Evolutionary conservation across 2,797 vertebrate genomes (phyloP).

Genomic region (Rhyacichthys aspro): DNA sequence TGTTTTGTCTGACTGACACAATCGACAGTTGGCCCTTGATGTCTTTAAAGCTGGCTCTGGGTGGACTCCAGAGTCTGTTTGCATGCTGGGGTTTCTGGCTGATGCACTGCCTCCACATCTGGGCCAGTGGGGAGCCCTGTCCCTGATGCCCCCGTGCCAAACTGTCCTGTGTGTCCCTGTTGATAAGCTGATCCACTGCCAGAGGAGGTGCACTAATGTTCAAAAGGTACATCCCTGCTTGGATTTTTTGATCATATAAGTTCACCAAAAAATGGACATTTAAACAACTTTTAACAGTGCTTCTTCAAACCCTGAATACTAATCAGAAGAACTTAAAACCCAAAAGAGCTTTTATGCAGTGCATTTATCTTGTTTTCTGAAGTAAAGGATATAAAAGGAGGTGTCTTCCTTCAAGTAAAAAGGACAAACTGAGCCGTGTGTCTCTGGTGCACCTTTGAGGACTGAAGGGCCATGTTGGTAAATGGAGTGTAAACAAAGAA

Average conservation of each 20-base stretch:
- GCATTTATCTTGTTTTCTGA: background rate
- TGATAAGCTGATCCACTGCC: constrained; percentile 61
- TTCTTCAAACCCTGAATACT: too few relatives aligned
- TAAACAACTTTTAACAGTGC: too few relatives aligned
- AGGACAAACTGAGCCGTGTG: constrained; percentile 21
- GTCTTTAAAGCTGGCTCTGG: constrained; percentile 9
- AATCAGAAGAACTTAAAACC: background rate
- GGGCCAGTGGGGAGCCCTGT: constrained; percentile 15
- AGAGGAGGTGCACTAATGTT: constrained; percentile 18
- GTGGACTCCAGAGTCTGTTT: background rate
- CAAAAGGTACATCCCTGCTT: constrained; percentile 7
- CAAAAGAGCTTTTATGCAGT: background rate
- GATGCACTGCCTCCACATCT: constrained; percentile 28
- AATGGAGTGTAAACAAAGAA: constrained; percentile 65
- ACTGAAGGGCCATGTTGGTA: constrained; percentile 43
- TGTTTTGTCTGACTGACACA: background rate
- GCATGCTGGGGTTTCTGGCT: constrained; percentile 36
- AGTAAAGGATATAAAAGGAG: background rate
- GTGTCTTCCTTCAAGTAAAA: constrained; percentile 11
- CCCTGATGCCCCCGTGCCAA: constrained; percentile 40
- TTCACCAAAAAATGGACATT: too few relatives aligned
- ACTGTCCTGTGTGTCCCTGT: constrained; percentile 50
- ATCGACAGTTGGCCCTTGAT: background rate
- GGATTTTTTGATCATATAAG: too few relatives aligned
- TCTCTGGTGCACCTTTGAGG: constrained; percentile 29